Evolutionary conservation across 1,140 invertebrate species (phyloP), one percentile per base, ranked within the genome.

Genomic region (Liolophura sinensis): DNA sequence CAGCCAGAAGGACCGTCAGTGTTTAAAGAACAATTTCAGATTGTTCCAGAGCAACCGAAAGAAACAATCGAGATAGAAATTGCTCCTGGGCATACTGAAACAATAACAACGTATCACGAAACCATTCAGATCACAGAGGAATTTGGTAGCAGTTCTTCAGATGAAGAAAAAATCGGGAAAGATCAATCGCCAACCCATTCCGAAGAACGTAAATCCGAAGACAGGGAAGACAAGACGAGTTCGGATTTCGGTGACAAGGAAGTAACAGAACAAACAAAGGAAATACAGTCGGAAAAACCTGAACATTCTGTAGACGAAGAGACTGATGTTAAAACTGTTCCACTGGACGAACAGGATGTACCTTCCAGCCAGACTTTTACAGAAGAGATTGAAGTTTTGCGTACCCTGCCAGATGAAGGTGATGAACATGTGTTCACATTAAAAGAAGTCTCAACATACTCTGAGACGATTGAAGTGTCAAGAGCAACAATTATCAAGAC

Each of bases 181-280:
- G 24, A 51, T 31, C 18, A 52, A 12, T 20, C 27, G 1, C 16
- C 24, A 20, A 24, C 48, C 56, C 18, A 50, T 51, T 22, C 31
- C 31, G 50, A 52, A 55, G 49, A 24, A 50, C 27, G 50, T 14
- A 25, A n/a, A 18, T 5, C 49, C 16, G 18, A n/a, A 20, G 48
- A 5, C 18, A 22, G 25, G 15, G 27, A 25, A 18, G 31, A 18
- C 1, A 24, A 40, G 24, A 24, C 18, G 27, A 48, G 4, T 9
- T 6, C 40, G 27, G 59, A 18, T 18, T 40, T 1, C 40, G 47
- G 18, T 16, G 27, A 48, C 5, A 48, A 40, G 31, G 31, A 56
- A 48, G 6, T 5, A 11, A 64, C 47, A 65, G 63, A 65, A n/a
- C 22, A n/a, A 47, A 55, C 54, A 11, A n/a, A n/a, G 24, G 11